phyloP scores from a whole-genome alignment of 2,797 vertebrate genomes.

The Huso huso region DNA sequence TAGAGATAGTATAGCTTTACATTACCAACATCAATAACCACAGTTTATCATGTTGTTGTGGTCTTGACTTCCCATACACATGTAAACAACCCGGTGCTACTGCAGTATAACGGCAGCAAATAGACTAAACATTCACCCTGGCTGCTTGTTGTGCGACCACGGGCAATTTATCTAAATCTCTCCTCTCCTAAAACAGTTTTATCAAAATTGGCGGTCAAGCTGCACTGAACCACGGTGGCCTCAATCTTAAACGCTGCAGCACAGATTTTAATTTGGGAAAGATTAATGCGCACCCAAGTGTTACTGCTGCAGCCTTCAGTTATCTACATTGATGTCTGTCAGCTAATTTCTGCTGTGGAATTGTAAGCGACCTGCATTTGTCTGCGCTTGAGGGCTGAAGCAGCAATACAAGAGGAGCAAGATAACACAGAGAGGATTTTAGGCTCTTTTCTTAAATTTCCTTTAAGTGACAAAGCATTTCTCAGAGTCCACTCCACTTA shows the following conservation, averaged over 20 bases:
- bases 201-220: conserved; percentile 91
- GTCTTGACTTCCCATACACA: conserved; percentile 42
- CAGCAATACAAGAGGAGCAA: conserved; percentile 44
- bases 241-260: conserved; percentile 80
- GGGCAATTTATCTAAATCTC: conserved; percentile 92
- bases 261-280: conserved; percentile 98
- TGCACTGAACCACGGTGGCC: conserved; percentile 72
- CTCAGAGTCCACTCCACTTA: conserved; percentile 43
- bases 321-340: conserved; percentile 82
- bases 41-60: conserved; percentile 50
- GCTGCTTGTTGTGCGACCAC: conserved; percentile 48
- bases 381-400: conserved; percentile 48
- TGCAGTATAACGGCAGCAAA: conserved; percentile 40
- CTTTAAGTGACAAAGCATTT: conserved; percentile 73
- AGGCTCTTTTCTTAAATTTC: conserved; percentile 73
- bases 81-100: conserved; percentile 45
- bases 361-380: conserved; percentile 63
- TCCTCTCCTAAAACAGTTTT: conserved; percentile 92
- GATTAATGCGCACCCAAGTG: conserved; percentile 86
- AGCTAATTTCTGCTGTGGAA: conserved; percentile 67
- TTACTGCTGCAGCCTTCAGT: conserved; percentile 74
- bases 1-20: conserved; percentile 65
- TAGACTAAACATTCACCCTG: conserved; percentile 46
- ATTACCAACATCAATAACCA: conserved; percentile 68
- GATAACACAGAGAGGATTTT: conserved; percentile 56